Conservation (phyloP, 2,888 invertebrate genomes). For the Ypsolopha sequella region DNA sequence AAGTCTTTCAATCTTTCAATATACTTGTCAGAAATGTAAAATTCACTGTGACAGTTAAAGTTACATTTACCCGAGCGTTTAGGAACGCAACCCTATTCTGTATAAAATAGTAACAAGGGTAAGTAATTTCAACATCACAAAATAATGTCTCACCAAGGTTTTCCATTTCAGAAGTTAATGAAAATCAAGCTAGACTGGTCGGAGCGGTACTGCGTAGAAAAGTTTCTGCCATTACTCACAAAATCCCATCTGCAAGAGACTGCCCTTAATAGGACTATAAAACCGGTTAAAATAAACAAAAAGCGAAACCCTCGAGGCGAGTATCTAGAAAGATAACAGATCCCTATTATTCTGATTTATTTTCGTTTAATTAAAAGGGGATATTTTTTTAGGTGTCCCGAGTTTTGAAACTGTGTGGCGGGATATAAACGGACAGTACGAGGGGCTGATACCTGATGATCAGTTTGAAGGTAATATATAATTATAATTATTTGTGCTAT, state of each 20-base stretch:
- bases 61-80: no score
- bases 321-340: neutral
- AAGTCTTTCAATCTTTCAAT: no score
- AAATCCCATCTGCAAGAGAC: conserved; percentile 78
- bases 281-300: conserved; percentile 45
- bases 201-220: conserved; percentile 81
- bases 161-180: conserved; percentile 72
- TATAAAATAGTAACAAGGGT: no score
- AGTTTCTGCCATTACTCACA: conserved; percentile 80
- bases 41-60: no score
- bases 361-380: neutral
- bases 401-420: conserved; percentile 82
- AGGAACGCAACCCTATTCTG: no score
- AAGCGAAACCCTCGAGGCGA: conserved; percentile 64
- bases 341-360: neutral
- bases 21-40: no score
- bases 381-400: conserved; percentile 62
- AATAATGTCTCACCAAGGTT: neutral
- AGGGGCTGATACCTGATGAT: conserved; percentile 71
- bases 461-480: conserved; percentile 59
- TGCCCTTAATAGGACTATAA: conserved; percentile 36
- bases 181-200: conserved; percentile 78
- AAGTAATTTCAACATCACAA: no score
- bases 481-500: no score
- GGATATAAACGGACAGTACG: conserved; percentile 68